Evolutionary conservation across 2,888 invertebrate species (phyloP), one percentile per base, ranked within the genome.

Genomic region (Acanthosepion lycidas): DNA sequence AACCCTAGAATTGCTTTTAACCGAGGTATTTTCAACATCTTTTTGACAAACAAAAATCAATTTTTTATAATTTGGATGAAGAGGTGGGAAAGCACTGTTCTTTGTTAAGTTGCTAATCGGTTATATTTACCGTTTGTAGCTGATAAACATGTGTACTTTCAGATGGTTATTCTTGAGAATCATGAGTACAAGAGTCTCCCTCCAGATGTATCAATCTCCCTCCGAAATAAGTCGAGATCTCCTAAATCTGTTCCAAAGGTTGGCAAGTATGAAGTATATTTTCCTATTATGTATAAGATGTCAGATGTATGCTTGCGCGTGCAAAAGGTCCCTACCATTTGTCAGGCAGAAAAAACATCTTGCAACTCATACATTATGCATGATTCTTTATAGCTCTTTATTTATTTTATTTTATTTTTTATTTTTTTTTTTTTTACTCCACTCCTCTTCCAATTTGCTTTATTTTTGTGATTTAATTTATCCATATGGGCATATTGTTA

Each of bases 151-250:
- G 64, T 94, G 94, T 94, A 59, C 48, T 94, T 94, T 94, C 94
- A 94, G 94, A 94, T 55, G 64, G 53, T 64, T 59, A 55, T 94
- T 55, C 94, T 94, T 94, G 94, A 94, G 59, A 94, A 94, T 94
- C 94, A 94, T 94, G 94, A 94, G 64, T 94, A 94, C 94, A 94
- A 94, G 94, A 94, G 55, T 94, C 94, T 94, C 94, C 94, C 94
- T 94, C 94, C 94, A 94, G 94, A 94, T 64, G 94, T 94, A 64
- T 55, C 94, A 94, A 94, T 64, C 94, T 94, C 94, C 94, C 94
- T 94, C 94, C 55, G 94, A 94, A 94, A 94, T 94, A 94, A 94
- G 59, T 64, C 94, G 48, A 94, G 94, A 94, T 94, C 94, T 94
- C 94, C 94, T 94, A 94, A 94, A 94, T 94, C 94, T 42, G 59